These are phyloP conservation scores for Lithophane leautieri DNA, from an alignment of 2,888 invertebrate species.

Conservation along the genomic window DNA sequence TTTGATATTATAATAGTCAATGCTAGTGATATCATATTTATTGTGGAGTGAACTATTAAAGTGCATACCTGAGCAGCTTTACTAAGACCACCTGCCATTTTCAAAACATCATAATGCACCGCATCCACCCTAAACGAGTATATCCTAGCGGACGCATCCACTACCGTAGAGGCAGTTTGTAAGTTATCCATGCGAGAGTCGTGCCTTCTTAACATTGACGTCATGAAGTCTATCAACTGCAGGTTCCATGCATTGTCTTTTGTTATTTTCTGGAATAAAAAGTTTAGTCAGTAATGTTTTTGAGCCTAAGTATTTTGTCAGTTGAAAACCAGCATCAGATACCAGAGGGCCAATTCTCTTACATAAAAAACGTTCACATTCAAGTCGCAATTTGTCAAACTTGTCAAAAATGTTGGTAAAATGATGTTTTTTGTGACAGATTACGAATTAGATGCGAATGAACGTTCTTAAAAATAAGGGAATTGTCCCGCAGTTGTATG, in stretches of 20 bases:
- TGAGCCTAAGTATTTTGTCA: not conserved
- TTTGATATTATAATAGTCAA: not conserved
- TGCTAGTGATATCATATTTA: not conserved
- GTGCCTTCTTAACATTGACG: conserved; percentile 93
- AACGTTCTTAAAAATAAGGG: too few relatives aligned
- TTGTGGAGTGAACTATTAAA: not conserved
- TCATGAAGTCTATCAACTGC: conserved; percentile 96
- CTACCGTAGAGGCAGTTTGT: conserved; percentile 95
- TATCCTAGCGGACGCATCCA: conserved; percentile 97
- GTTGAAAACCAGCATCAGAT: not conserved
- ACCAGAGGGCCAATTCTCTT: too few relatives aligned
- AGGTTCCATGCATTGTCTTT: conserved; percentile 97
- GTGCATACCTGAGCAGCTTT: conserved; percentile 84
- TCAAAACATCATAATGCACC: conserved; percentile 94
- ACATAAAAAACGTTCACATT: too few relatives aligned
- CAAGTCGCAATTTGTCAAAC: too few relatives aligned
- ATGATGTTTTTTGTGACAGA: too few relatives aligned
- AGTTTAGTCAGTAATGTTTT: not conserved
- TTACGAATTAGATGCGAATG: too few relatives aligned
- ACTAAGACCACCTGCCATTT: conserved; percentile 93
- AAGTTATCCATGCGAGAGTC: conserved; percentile 93
- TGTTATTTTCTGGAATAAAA: conserved; percentile 93
- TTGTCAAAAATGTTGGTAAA: too few relatives aligned
- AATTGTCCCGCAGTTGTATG: too few relatives aligned
- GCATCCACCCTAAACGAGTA: conserved; percentile 97